Percentiles rank a stretch among this genome's conserved stretches.
phyloP scores from a whole-genome alignment of 2,113 vertebrate species.

The Trichechus manatus region DNA sequence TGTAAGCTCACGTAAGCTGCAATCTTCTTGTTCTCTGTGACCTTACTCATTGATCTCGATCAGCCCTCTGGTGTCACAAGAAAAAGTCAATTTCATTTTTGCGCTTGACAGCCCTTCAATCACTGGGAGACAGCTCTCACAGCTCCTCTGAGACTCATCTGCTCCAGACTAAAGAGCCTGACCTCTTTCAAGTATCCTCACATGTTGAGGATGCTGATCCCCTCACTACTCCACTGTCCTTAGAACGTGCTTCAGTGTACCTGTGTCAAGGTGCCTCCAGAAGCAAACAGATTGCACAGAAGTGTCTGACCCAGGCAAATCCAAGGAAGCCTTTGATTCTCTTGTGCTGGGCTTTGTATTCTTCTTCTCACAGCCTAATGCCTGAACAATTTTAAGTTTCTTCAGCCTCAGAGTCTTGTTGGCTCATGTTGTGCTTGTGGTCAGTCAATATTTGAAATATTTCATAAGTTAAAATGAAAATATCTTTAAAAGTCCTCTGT shows the following conservation, averaged over 20 bases:
- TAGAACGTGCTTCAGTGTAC: accelerated
- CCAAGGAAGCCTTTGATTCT: background rate
- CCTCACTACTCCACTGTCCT: background rate
- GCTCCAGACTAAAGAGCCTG: background rate
- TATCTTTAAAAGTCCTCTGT: slow-evolving; percentile 32
- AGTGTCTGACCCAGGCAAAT: background rate
- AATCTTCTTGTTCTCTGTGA: background rate
- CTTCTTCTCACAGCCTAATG: background rate
- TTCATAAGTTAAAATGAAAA: slow-evolving; percentile 58
- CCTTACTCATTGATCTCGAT: slow-evolving; percentile 49
- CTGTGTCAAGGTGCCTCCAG: background rate
- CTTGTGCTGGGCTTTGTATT: background rate
- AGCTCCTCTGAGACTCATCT: background rate
- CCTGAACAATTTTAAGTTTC: background rate
- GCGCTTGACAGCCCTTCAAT: background rate
- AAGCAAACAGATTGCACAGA: background rate
- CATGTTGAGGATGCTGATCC: accelerated
- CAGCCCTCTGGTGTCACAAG: background rate
- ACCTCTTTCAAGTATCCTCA: background rate
- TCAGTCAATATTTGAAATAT: slow-evolving; percentile 45
- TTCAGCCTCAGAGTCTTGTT: slow-evolving; percentile 2
- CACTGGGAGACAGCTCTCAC: background rate
- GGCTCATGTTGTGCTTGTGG: slow-evolving; percentile 24
- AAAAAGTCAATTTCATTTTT: background rate
- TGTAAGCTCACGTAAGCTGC: background rate